A percentile compares a stretch with the other conserved stretches of the same genome.
phyloP scores from a whole-genome alignment of 2,888 invertebrate species.

The Yponomeuta malinellus region DNA sequence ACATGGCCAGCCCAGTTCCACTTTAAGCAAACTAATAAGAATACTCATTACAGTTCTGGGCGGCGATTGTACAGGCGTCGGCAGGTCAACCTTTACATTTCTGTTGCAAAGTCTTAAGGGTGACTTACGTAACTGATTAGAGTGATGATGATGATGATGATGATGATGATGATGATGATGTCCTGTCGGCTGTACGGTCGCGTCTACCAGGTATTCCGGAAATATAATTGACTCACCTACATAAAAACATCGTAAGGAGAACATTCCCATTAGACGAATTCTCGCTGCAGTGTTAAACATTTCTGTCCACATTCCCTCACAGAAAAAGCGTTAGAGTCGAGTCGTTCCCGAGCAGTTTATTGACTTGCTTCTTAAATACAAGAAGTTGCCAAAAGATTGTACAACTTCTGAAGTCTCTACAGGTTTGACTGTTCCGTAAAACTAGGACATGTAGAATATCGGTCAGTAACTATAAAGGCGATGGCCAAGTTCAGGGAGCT shows the following conservation, averaged over 20 bases:
- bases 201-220: too few relatives aligned
- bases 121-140: too few relatives aligned
- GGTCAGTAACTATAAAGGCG: constrained; percentile 37
- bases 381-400: not conserved
- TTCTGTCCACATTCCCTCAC: not conserved
- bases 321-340: not conserved
- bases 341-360: not conserved
- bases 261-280: not conserved
- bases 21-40: too few relatives aligned
- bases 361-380: not conserved
- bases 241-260: not conserved
- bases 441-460: constrained; percentile 25
- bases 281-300: not conserved
- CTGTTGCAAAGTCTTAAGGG: too few relatives aligned
- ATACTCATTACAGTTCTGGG: too few relatives aligned
- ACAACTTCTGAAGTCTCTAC: constrained; percentile 26
- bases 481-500: constrained; percentile 53
- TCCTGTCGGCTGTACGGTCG: too few relatives aligned
- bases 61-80: too few relatives aligned
- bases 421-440: constrained; percentile 26
- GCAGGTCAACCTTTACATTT: too few relatives aligned
- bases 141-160: too few relatives aligned
- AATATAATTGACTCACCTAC: too few relatives aligned
- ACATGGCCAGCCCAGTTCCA: too few relatives aligned
- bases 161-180: too few relatives aligned